These are phyloP conservation scores for Chaetura pelagica DNA, from an alignment of 2,113 vertebrate genomes.

Conservation along the genomic window DNA sequence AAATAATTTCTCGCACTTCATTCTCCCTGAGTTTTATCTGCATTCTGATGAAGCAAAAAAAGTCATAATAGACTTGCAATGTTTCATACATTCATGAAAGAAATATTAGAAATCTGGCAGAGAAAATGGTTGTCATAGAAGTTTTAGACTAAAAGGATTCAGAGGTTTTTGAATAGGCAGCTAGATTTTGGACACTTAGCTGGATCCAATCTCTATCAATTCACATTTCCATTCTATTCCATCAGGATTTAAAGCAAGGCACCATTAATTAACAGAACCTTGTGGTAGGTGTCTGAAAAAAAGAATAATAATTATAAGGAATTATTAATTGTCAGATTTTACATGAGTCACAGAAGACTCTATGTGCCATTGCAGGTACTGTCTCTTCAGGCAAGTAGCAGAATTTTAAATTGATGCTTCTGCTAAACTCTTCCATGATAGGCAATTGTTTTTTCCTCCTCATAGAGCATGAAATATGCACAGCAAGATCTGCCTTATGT, in stretches of 20 bases:
- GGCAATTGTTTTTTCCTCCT: not conserved
- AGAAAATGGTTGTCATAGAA: not conserved
- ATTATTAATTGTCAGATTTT: not conserved
- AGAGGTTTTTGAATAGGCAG: not conserved
- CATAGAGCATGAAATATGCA: not conserved
- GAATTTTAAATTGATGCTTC: not conserved
- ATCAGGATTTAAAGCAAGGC: not conserved
- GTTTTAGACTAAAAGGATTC: not conserved
- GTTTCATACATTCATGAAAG: not conserved
- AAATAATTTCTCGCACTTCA: not conserved
- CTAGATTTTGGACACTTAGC: not conserved
- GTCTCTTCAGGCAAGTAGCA: not conserved
- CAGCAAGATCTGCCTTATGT: not conserved
- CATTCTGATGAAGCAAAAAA: slow-evolving; percentile 3
- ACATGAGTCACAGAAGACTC: not conserved
- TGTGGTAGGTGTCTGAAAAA: not conserved
- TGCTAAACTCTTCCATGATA: not conserved
- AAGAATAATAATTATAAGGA: not conserved
- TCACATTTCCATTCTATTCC: not conserved
- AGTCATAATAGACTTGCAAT: not conserved
- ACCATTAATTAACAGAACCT: slow-evolving; percentile 18
- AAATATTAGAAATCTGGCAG: not conserved
- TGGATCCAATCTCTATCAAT: not conserved
- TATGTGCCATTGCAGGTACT: not conserved
- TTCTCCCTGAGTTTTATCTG: slow-evolving; percentile 25